These are phyloP conservation scores for Leptinotarsa juncta DNA, from an alignment of 2,888 invertebrate genomes.

Conservation along the genomic window DNA sequence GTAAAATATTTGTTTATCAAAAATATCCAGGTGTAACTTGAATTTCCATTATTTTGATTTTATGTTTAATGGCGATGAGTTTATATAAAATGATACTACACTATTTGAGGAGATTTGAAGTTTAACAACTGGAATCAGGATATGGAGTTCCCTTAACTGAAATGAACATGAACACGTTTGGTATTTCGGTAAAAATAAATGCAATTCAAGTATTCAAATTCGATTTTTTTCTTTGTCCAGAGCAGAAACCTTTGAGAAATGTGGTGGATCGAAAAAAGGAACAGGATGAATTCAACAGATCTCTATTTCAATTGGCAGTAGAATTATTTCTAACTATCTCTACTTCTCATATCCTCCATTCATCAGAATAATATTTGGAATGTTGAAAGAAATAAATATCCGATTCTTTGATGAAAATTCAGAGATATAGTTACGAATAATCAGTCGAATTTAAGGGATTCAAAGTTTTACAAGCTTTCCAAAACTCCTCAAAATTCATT, in stretches of 20 bases:
- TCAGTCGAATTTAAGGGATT: neutral
- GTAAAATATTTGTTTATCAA: slow-evolving; percentile 36
- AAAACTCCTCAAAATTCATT: slow-evolving; percentile 4
- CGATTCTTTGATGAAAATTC: neutral
- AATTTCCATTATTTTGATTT: slow-evolving; percentile 21
- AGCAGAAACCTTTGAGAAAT: neutral
- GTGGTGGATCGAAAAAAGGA: neutral
- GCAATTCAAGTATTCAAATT: neutral
- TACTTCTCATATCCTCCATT: neutral
- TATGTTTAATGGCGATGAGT: neutral
- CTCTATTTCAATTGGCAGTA: too few species aligned
- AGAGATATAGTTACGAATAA: neutral
- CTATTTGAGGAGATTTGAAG: slow-evolving; percentile 7
- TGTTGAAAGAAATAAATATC: neutral
- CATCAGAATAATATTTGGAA: neutral
- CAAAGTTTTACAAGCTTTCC: neutral
- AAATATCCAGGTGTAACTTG: slow-evolving; percentile 31
- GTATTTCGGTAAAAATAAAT: neutral
- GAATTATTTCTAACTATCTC: too few species aligned
- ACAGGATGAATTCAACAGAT: neutral
- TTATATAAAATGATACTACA: neutral
- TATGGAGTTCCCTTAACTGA: neutral
- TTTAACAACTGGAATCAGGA: neutral
- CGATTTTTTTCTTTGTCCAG: neutral
- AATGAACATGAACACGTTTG: slow-evolving; percentile 5